Evolutionary conservation across 2,797 vertebrate genomes (phyloP), one percentile per base, ranked within the genome.

Genomic region (Macrochelys suwanniensis): DNA sequence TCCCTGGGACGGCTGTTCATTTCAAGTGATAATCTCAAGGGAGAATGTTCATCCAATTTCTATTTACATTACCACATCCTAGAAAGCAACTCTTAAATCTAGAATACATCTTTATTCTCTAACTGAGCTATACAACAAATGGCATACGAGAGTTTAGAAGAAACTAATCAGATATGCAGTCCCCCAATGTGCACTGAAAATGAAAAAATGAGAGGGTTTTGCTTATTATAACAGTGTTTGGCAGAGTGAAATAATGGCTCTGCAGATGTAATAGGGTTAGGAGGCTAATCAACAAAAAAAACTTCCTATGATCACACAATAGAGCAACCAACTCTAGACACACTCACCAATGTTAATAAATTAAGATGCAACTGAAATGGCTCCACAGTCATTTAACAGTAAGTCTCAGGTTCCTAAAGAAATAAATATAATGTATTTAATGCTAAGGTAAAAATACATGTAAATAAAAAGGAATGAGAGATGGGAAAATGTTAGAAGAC

Each of bases 291-390:
- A 94, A 2, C 94, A 56, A 79, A 54, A 54, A 88, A 87, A 89
- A 77, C 68, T 85, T 96, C 89, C 61, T 82, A 4, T 87, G 91
- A 94, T 91, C 81, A 51, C 84, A 59, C 89, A 92, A 47, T 2
- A 92, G 68, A 91, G 53, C 85, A 45, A 88, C 71, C 80, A 56
- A 53, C 89, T 88, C 74, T 53, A 78, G 77, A 90, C 53, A 86
- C 85, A 89, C 49, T 37, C 81, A 89, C n/a, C 80, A 81, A 85
- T 92, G 86, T 83, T 95, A 96, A 96, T 95, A 88, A 93, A 96
- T 96, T 96, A 94, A 92, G 77, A 95, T 92, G 86, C 90, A 94
- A 92, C 87, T 89, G 47, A 93, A 96, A 95, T 80, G 95, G 92
- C 91, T 95, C 92, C 93, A 56, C 57, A 80, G 92, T 89, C 89